Evolutionary conservation across 2,888 invertebrate genomes (phyloP), one percentile per base, ranked within the genome.

Genomic region (Drosophila helvetica): DNA sequence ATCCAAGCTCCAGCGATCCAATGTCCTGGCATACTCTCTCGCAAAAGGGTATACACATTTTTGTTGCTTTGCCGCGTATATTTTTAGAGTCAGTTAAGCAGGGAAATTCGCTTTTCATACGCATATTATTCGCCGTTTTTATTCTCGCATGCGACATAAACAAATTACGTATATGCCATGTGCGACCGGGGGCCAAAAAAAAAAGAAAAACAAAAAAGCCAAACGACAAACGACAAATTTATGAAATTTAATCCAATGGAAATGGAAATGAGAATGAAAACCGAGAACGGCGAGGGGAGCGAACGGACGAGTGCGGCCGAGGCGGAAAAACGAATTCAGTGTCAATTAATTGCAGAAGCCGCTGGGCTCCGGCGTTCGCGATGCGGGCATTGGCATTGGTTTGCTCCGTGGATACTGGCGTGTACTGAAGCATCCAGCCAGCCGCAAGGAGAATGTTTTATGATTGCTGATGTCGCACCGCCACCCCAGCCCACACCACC

Each of bases 321-420:
- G 38, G 38, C 38, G 38, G n/a, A 1, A 38, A 38, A 38, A 74
- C 66, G 48, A 85, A 80, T 70, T 71, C 65, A 69, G 71, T 86
- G 78, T 66, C 86, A 83, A 82, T 86, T 83, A 82, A 86, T 86
- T 76, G 78, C 75, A 64, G 74, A 59, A 72, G 65, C 61, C 64
- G 56, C 8, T 60, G 54, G 65, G 33, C 33, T 33, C 60, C 19
- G 19, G 25, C 19, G 17, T 56, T 50, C 33, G 33, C 33, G 12
- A 33, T 33, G 33, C 33, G 33, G 33, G 33, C 38, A 38, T 38
- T 15, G 38, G 38, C 38, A 38, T 38, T 38, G 38, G 38, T 38
- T 38, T 38, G 2, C 38, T 15, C 15, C 15, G 38, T 15, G 15
- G 4, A 15, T 38, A 15, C 38, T 15, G 38, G 15, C 15, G 38